Evolutionary conservation across 2,797 vertebrate species (phyloP).

Genomic region (Acanthurus tractus): DNA sequence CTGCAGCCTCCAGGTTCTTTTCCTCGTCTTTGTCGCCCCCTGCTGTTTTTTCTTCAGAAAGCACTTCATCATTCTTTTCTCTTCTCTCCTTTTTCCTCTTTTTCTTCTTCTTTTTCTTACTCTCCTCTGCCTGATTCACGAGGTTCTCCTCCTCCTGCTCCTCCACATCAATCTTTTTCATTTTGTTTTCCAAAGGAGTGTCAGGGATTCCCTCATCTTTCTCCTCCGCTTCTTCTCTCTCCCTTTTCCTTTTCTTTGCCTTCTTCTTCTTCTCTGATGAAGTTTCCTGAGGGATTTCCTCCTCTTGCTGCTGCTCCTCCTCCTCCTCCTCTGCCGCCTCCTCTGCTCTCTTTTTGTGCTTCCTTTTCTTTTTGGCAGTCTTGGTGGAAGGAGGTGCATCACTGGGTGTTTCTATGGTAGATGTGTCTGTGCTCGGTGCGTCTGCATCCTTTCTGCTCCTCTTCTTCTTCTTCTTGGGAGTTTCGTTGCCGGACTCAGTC

Average conservation of each 20-base stretch:
- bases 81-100: conserved; percentile 15
- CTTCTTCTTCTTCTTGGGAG: conserved; percentile 67
- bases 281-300: conserved; percentile 4
- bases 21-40: conserved; percentile 41
- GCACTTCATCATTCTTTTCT: conserved; percentile 1
- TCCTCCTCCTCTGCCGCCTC: conserved; percentile 6
- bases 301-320: neutral
- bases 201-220: conserved; percentile 4
- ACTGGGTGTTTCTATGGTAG: neutral
- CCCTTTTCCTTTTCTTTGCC: conserved; percentile 69
- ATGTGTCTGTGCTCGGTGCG: conserved; percentile 5
- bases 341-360: conserved; percentile 24
- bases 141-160: conserved; percentile 16
- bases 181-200: conserved; percentile 26
- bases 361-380: conserved; percentile 49
- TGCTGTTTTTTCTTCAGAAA: conserved; percentile 55
- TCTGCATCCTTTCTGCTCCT: conserved; percentile 32
- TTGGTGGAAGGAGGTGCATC: conserved; percentile 42
- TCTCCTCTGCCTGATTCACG: neutral
- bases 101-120: conserved; percentile 45
- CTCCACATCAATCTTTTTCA: conserved; percentile 32
- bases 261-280: conserved; percentile 50
- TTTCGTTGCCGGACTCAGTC: neutral
- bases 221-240: conserved; percentile 36
- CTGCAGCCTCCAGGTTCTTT: conserved; percentile 11